Conservation (phyloP, 2,797 vertebrate genomes). For the Bradypodion ventrale region DNA sequence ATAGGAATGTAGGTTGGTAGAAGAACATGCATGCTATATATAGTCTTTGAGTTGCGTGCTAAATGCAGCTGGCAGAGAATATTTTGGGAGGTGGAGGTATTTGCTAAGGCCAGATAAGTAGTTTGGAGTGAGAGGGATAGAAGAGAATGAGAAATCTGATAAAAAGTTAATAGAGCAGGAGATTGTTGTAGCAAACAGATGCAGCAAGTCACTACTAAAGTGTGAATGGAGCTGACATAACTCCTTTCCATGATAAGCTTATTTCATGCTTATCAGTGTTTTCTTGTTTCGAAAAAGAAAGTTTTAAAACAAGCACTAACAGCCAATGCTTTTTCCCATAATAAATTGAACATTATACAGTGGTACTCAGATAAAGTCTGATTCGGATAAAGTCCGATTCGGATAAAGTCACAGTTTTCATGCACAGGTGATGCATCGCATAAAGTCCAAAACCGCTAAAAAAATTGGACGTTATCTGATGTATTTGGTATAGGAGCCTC, state of each 20-base stretch:
- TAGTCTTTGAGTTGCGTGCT: neutral
- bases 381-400: too few relatives aligned
- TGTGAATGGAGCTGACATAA: neutral
- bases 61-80: neutral
- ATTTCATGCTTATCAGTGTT: constrained; percentile 15
- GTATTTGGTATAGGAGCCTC: too few relatives aligned
- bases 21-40: neutral
- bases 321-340: constrained; percentile 20
- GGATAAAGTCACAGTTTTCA: too few relatives aligned
- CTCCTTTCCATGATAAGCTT: neutral
- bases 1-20: neutral
- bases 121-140: too few relatives aligned
- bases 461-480: too few relatives aligned
- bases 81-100: neutral
- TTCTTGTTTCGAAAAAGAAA: constrained; percentile 5
- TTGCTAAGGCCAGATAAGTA: neutral
- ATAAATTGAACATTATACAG: constrained; percentile 11
- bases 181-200: neutral
- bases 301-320: constrained; percentile 20
- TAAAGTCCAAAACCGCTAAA: too few relatives aligned
- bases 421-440: too few relatives aligned
- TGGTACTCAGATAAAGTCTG: too few relatives aligned
- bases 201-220: neutral
- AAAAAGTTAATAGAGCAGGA: neutral
- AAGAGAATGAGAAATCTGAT: constrained; percentile 8